Evolutionary conservation across 2,797 vertebrate species (phyloP), one percentile per base, ranked within the genome.

Genomic region (Tarsius wallacei): DNA sequence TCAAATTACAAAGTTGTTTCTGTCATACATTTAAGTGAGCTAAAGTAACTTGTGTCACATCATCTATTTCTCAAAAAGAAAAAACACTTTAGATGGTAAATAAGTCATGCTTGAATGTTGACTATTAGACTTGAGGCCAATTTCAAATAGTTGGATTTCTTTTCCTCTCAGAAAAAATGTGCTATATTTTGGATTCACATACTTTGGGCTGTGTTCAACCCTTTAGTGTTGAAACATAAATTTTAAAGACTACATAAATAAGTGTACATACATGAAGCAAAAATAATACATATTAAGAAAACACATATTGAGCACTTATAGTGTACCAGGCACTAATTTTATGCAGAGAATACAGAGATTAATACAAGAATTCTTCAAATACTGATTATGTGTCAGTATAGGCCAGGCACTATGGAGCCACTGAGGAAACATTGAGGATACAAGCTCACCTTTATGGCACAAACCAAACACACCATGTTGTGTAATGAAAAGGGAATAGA

Each of bases 51-150:
- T 28, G 10, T 82, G 22, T 94, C 6, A 1, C 24, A 80, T 91
- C 36, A 66, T 64, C 33, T 91, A 92, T 84, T 95, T 93, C 42
- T 94, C 68, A 97, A 86, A 66, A n/a, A 73, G 57, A 91, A 95
- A 84, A 92, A 74, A 77, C 19, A 80, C 90, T 86, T 80, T 42
- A 53, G 28, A 76, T 78, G 47, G 47, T 86, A 96, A 96, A 71
- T 83, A 93, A 94, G 36, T 63, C 73, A 90, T 82, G 17, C 33
- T 87, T 78, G 49, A 97, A 93, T 7, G 91, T 57, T 89, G 68
- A 90, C 61, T 85, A 28, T 90, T 81, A 95, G 66, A 68, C 47
- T 57, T 51, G 13, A 97, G 91, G 87, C 36, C 47, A 77, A 87
- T 96, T 94, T 91, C 53, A 85, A 90, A 71, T 73, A 93, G n/a